These are phyloP conservation scores for Trochalopteron elliotii DNA, from an alignment of 2,113 vertebrate species.

Conservation along the genomic window DNA sequence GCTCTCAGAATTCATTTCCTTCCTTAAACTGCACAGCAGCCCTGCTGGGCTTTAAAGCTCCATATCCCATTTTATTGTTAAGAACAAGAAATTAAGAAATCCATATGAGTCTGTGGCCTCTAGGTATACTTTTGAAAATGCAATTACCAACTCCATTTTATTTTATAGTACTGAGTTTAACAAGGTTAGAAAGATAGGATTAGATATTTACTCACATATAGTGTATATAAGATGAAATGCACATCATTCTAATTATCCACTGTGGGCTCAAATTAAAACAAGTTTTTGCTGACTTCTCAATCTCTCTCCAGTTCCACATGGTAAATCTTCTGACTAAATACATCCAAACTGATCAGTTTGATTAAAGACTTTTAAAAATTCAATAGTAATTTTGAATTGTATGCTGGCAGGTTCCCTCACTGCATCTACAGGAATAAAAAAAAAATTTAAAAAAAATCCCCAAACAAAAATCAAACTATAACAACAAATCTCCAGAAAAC, in stretches of 20 bases:
- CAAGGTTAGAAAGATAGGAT: neutral
- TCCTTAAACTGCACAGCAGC: neutral
- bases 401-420: neutral
- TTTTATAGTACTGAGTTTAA: constrained; percentile 15
- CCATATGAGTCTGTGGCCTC: neutral
- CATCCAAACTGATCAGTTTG: neutral
- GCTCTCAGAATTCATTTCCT: constrained; percentile 26
- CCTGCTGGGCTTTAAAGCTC: neutral
- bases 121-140: neutral
- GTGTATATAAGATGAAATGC: neutral
- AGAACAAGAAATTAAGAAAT: constrained; percentile 39
- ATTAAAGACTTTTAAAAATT: constrained; percentile 10
- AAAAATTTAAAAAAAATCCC: too few relatives aligned
- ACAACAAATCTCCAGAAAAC: neutral
- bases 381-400: neutral
- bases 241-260: neutral
- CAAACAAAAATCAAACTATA: neutral
- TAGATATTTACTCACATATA: constrained; percentile 9
- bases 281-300: neutral
- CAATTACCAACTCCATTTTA: constrained; percentile 21
- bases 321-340: neutral
- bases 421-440: neutral
- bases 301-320: neutral
- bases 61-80: constrained; percentile 11
- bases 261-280: neutral